Conservation (phyloP, 2,888 invertebrate genomes). For the Drosophila macrothrix region DNA sequence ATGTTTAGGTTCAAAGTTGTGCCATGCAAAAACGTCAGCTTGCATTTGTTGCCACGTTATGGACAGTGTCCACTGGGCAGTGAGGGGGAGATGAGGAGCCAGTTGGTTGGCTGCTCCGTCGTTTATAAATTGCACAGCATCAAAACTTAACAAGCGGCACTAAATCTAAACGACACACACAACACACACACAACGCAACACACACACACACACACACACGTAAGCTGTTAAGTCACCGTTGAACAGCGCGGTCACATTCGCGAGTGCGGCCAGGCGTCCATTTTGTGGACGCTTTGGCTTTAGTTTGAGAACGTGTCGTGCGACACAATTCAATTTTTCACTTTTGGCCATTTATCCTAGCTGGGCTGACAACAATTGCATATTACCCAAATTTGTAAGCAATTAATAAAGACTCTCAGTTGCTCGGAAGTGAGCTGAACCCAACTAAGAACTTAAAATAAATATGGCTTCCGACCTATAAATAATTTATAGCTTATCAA, state of each 20-base stretch:
- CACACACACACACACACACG: conserved; percentile 10
- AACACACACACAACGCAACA: conserved; percentile 22
- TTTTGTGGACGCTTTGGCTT: conserved; percentile 60
- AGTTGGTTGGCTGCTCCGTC: conserved; percentile 20
- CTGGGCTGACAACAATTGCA: neutral
- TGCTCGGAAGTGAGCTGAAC: too few species aligned
- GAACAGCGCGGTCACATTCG: conserved; percentile 54
- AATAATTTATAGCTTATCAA: too few species aligned
- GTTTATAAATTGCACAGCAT: conserved; percentile 76
- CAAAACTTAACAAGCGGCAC: conserved; percentile 82
- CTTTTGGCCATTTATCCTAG: conserved; percentile 5
- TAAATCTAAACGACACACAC: conserved; percentile 78
- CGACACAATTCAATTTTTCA: conserved; percentile 18
- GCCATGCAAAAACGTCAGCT: conserved; percentile 75
- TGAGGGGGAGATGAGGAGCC: neutral
- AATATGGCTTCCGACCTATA: neutral
- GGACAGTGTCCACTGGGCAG: conserved; percentile 42
- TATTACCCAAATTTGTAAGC: neutral
- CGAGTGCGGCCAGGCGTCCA: conserved; percentile 48
- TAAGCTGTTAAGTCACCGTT: conserved; percentile 66
- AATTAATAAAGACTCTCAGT: neutral
- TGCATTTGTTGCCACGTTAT: conserved; percentile 71
- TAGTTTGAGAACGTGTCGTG: conserved; percentile 24
- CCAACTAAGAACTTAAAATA: neutral
- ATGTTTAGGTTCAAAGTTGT: conserved; percentile 74